phyloP scores from a whole-genome alignment of 2,113 vertebrate genomes.

The Megaleporinus macrocephalus region DNA sequence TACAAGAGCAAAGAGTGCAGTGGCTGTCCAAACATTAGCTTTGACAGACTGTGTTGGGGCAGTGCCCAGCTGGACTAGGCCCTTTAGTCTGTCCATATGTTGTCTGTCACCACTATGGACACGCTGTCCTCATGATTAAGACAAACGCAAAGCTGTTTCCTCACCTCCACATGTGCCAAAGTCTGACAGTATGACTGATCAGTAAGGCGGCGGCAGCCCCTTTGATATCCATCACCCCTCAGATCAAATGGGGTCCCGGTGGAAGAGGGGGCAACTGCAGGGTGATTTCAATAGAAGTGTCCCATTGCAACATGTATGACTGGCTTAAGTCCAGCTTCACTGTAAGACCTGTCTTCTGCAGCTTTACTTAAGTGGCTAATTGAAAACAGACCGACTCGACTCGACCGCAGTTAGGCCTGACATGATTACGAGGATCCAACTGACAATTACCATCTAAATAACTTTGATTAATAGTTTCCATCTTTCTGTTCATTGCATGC shows the following conservation, averaged over 20 bases:
- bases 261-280: neutral
- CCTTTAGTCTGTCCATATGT: slow-evolving; percentile 68
- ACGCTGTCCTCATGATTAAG: slow-evolving; percentile 52
- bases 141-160: slow-evolving; percentile 49
- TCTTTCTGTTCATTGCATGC: too few relatives aligned
- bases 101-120: slow-evolving; percentile 45
- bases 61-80: slow-evolving; percentile 46
- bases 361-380: neutral
- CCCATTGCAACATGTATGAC: neutral
- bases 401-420: neutral
- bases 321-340: neutral
- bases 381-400: neutral
- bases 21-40: neutral
- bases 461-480: too few relatives aligned
- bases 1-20: neutral
- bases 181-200: slow-evolving; percentile 18
- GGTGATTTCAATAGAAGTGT: neutral
- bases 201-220: neutral
- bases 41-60: slow-evolving; percentile 36
- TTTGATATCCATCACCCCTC: neutral
- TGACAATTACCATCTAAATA: too few relatives aligned
- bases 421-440: too few relatives aligned
- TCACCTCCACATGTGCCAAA: neutral
- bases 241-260: neutral
- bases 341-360: neutral